Base-by-base conservation (phyloP, 2,888 invertebrate genomes). In the Salpingus planirostris region DNA sequence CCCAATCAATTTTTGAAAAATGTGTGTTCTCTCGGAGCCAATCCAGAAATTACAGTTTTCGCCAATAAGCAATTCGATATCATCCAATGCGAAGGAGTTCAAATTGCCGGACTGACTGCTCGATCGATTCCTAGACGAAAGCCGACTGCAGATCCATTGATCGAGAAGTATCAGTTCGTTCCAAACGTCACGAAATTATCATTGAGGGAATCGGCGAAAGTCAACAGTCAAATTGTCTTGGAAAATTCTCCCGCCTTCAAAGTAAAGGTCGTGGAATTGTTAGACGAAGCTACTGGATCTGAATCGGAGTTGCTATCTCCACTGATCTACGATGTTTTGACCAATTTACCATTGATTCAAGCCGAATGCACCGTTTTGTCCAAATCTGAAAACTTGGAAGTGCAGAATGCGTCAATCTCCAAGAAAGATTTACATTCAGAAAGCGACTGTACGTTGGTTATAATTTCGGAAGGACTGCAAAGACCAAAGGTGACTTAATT, bases 31-130 rank as follows among this genome's bases (percentile, higher is more conserved):
- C 62, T 51, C 32, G n/a, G n/a, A n/a, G n/a, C n/a, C n/a, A n/a
- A n/a, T n/a, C n/a, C n/a, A 40, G 13, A 18, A 29, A 12, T 6
- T 24, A 25, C 13, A 13, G 11, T 26, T 15, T 23, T 3, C 11
- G 3, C 22, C 3, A 24, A 15, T 18, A 14, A 15, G 21, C 12
- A 24, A 11, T 22, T 27, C 13, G 11, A 33, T 21, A 21, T 11
- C 31, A 38, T 11, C 36, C 69, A 75, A 37, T 72, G 79, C 28
- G 85, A 85, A 27, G 86, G 85, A 36, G 78, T 87, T 1, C 81
- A 85, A 63, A 65, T 89, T 3, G 71, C 77, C 31, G 87, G 86
- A 3, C 65, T 88, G 1, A 76, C 80, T 46, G 83, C 84, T 0
- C 81, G 78, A 31, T 71, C 80, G 0, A 84, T 88, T 21, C 73